These are phyloP conservation scores for Gallinago jamesoni DNA, from an alignment of 2,113 vertebrate genomes.

Conservation along the genomic window DNA sequence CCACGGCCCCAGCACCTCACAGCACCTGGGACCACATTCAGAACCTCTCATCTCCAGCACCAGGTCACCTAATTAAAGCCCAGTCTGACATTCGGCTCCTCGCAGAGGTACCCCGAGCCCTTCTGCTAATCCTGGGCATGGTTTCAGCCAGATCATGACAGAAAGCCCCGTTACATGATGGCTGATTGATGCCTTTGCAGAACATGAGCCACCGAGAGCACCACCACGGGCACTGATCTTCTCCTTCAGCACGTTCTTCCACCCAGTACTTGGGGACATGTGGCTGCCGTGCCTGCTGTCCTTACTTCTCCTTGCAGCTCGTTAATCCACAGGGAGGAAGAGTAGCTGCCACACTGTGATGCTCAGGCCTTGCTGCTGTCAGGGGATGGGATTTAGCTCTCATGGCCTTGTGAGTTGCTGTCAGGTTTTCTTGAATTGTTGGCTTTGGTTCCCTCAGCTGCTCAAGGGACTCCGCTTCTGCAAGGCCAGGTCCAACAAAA, in stretches of 20 bases:
- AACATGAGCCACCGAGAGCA: background rate
- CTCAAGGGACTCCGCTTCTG: background rate
- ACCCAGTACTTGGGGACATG: fast-evolving
- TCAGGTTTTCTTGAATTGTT: background rate
- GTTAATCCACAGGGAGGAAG: background rate
- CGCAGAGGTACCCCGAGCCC: background rate
- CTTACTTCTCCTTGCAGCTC: background rate
- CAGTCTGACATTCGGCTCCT: background rate
- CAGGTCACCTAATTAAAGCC: background rate
- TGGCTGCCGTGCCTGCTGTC: background rate
- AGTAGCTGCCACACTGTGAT: background rate
- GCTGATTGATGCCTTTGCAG: background rate
- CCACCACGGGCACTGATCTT: background rate
- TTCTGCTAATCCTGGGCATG: background rate
- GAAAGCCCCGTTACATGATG: background rate
- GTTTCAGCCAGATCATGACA: background rate
- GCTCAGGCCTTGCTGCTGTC: background rate
- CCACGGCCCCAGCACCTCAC: background rate
- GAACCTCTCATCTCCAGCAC: background rate
- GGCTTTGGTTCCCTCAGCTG: background rate
- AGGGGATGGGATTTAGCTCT: background rate
- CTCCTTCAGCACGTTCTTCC: background rate
- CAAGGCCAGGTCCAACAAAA: background rate
- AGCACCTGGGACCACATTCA: background rate
- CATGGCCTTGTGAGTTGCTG: background rate